phyloP scores from a whole-genome alignment of 2,888 invertebrate species.

The Coleophora flavipennella region DNA sequence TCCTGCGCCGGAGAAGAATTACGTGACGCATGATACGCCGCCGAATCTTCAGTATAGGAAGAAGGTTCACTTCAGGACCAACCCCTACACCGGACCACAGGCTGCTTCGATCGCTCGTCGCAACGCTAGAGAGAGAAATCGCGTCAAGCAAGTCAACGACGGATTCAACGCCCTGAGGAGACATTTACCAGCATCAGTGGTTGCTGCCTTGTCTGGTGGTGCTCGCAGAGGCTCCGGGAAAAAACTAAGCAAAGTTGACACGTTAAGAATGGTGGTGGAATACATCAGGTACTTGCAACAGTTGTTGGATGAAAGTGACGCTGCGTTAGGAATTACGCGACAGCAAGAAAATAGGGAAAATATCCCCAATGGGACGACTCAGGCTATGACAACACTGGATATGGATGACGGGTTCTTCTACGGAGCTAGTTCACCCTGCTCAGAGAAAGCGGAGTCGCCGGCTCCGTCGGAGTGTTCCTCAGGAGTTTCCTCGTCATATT shows the following conservation, averaged over 20 bases:
- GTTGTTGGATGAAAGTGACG: conserved; percentile 82
- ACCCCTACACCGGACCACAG: conserved; percentile 77
- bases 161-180: conserved; percentile 91
- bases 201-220: conserved; percentile 77
- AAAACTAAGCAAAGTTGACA: conserved; percentile 92
- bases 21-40: conserved; percentile 64
- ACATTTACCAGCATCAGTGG: conserved; percentile 87
- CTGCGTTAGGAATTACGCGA: conserved; percentile 63
- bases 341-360: conserved; percentile 63
- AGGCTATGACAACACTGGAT: conserved; percentile 58
- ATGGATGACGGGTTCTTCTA: conserved; percentile 68
- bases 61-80: conserved; percentile 80
- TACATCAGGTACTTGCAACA: conserved; percentile 90
- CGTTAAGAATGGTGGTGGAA: conserved; percentile 90
- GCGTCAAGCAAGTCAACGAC: conserved; percentile 96
- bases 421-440: conserved; percentile 73
- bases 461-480: conserved; percentile 81
- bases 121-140: conserved; percentile 94
- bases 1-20: conserved; percentile 72
- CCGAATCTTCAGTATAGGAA: conserved; percentile 78
- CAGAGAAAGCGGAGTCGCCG: conserved; percentile 80
- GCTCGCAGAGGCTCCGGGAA: conserved; percentile 84
- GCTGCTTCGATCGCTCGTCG: conserved; percentile 90
- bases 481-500: conserved; percentile 67
- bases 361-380: conserved; percentile 47